Conservation (phyloP, 2,888 invertebrate species). For the Entomobrya multifasciata region DNA sequence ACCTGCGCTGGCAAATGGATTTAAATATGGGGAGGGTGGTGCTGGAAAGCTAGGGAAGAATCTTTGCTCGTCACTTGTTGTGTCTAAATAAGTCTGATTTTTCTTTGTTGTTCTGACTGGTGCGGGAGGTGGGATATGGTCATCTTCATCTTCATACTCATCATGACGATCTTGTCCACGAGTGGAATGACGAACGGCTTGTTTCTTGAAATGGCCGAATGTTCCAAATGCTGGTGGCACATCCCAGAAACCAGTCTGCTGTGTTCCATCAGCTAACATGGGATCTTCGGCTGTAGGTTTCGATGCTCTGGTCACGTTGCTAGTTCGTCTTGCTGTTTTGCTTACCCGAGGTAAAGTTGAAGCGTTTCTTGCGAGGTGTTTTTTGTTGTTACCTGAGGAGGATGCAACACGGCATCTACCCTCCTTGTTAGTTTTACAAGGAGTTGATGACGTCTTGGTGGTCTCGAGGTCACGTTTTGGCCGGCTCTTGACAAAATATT, state of each 20-base stretch:
- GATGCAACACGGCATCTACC: constrained; percentile 45
- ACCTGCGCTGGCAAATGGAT: constrained; percentile 68
- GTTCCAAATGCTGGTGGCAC: constrained; percentile 56
- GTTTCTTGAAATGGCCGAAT: constrained; percentile 70
- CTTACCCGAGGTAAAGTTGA: background rate
- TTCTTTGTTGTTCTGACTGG: constrained; percentile 11
- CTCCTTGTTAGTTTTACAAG: constrained; percentile 51
- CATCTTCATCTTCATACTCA: constrained; percentile 55
- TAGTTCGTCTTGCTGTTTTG: constrained; percentile 31
- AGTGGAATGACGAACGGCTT: background rate
- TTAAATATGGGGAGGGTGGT: constrained; percentile 70
- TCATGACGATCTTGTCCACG: constrained; percentile 51
- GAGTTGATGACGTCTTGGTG: constrained; percentile 23
- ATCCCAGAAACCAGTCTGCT: constrained; percentile 74
- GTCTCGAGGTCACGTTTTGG: constrained; percentile 56
- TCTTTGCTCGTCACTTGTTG: constrained; percentile 77
- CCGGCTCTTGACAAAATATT: constrained; percentile 49
- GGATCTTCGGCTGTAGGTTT: constrained; percentile 51
- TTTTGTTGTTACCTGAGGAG: constrained; percentile 12
- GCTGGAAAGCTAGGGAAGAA: constrained; percentile 78
- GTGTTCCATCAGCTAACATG: constrained; percentile 71
- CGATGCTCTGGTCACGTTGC: constrained; percentile 15
- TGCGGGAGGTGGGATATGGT: constrained; percentile 38
- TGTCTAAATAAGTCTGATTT: constrained; percentile 71
- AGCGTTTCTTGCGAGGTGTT: background rate